These are phyloP conservation scores for Branchinecta sandiegonensis DNA, from an alignment of 2,888 invertebrate genomes.

Conservation along the genomic window DNA sequence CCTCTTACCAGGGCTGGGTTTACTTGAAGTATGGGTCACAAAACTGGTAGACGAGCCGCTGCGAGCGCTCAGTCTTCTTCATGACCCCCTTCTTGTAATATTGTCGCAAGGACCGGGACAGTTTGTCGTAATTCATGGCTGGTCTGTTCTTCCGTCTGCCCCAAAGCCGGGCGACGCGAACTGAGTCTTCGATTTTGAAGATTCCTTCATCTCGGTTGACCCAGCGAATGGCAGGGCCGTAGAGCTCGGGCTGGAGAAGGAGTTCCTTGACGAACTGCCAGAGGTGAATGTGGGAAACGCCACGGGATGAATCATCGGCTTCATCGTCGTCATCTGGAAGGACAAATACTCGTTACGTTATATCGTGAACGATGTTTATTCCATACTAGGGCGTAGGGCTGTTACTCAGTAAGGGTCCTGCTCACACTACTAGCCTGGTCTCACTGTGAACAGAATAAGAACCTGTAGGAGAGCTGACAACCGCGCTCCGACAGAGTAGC, in stretches of 20 bases:
- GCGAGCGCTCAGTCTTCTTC: constrained; percentile 97
- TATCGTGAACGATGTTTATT: no score
- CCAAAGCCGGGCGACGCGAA: constrained; percentile 93
- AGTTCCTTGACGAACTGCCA: constrained; percentile 98
- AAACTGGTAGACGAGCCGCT: constrained; percentile 96
- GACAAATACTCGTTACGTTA: neutral
- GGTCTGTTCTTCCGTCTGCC: constrained; percentile 94
- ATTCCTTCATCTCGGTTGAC: constrained; percentile 82
- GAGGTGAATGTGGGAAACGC: constrained; percentile 80
- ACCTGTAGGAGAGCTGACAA: no score
- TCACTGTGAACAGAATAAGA: no score
- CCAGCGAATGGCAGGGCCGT: constrained; percentile 94
- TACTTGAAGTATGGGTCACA: constrained; percentile 84
- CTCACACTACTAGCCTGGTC: no score
- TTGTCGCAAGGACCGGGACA: constrained; percentile 90
- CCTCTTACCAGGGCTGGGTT: constrained; percentile 30
- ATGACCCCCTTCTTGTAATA: constrained; percentile 99
- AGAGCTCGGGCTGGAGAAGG: constrained; percentile 67
- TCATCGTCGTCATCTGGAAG: constrained; percentile 1
- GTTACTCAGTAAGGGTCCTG: no score
- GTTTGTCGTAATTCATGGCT: constrained; percentile 99
- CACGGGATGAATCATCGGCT: neutral
- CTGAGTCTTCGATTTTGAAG: constrained; percentile 98
- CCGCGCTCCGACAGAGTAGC: no score
- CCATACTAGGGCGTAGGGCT: no score